Evolutionary conservation across 2,113 vertebrate genomes (phyloP).

Genomic region (Labeo catla): DNA sequence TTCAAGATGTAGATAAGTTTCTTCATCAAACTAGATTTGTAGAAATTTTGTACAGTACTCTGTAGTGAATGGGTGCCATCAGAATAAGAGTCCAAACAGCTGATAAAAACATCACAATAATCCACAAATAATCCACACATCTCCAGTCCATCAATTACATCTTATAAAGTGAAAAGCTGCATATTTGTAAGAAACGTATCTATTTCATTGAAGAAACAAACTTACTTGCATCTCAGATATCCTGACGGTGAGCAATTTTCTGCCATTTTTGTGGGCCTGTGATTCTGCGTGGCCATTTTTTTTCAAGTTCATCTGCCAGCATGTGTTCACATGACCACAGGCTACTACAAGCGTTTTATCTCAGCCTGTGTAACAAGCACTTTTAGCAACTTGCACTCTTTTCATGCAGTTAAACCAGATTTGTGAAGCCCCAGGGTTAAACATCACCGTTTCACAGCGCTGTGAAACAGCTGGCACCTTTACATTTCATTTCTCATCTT

Average conservation of each 20-base stretch:
- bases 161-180: background rate
- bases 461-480: background rate
- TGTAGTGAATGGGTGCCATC: no score
- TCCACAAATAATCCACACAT: background rate
- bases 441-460: background rate
- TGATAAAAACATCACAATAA: no score
- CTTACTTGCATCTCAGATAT: background rate
- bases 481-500: constrained; percentile 17
- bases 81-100: no score
- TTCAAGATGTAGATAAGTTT: no score
- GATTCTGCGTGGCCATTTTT: background rate
- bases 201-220: background rate
- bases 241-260: background rate
- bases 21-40: no score
- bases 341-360: background rate
- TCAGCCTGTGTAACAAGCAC: background rate
- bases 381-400: background rate
- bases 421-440: constrained; percentile 4
- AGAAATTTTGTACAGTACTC: no score
- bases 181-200: background rate
- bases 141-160: background rate
- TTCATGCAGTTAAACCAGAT: constrained; percentile 7
- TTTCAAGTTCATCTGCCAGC: background rate
- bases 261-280: no score
- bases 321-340: background rate